Base-by-base conservation (phyloP, 2,797 vertebrate species). In the Gallinago stenura region DNA sequence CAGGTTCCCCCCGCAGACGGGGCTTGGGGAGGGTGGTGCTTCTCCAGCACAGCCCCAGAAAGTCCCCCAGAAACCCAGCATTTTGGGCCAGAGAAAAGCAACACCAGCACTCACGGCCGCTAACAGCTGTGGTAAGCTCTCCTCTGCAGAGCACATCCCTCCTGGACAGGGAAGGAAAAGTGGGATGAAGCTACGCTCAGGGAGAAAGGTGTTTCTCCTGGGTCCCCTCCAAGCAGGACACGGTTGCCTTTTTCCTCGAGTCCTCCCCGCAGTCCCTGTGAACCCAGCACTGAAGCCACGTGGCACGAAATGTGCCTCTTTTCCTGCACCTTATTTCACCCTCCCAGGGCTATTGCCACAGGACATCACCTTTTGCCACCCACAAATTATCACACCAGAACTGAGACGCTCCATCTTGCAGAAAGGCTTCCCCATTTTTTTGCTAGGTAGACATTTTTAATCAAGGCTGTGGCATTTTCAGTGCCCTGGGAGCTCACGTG, bases 81-180 rank as follows among this genome's bases (percentile, higher is more conserved):
- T 3, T 35, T 15, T 17, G 28, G 30, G 78, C 5, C 45, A 62
- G 48, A 50, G 31, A 25, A 50, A 39, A 28, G 60, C 3, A 4
- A 7, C 17, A 13, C 21, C 72, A 78, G 71, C 56, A 39, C 22
- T 35, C 30, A 35, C 21, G 46, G 81, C 81, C 60, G 51, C 62
- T 28, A 8, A 35, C 7, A 25, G 4, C 22, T 2, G 0, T 0
- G 1, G 28, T 10, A 57, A 71, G 58, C 18, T 33, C 43, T 61
- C 5, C 56, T 64, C 89, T 89, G 60, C 46, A 31, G 45, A 16
- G 26, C 2, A 4, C 2, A 20, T 43, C 11, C 15, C n/a, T 16
- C 4, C 24, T 4, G 19, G 33, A 60, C 18, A 4, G 33, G 8
- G 45, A 43, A 48, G 68, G 45, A 15, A 30, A 39, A 41, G 25